Base-by-base conservation (phyloP, 2,888 invertebrate genomes). In the Rutpela maculata region DNA sequence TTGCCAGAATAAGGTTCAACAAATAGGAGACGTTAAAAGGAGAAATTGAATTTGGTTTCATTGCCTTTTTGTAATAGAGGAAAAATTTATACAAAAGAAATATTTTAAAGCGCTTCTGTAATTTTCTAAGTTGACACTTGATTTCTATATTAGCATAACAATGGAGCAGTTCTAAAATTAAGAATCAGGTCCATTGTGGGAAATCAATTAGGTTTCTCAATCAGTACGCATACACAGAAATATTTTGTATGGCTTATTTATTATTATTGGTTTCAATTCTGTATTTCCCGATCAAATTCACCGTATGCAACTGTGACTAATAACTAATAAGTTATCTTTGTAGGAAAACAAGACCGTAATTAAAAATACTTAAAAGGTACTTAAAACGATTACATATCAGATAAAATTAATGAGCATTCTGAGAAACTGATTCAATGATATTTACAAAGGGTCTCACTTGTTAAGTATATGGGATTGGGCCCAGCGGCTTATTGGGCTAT, bases 21-120 rank as follows among this genome's bases (percentile, higher is more conserved):
- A 50, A 50, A 50, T 50, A 50, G 50, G n/a, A 50, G 7, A n/a
- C 50, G 50, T 50, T n/a, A 50, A 50, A 50, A 6, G 15, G 50
- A n/a, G n/a, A 50, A 50, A n/a, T 50, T 15, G n/a, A 50, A 50
- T 50, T 50, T 15, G 50, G 15, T 50, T 50, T n/a, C 15, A n/a
- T 50, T 15, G 50, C 5, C n/a, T 50, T 50, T 50, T n/a, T n/a
- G 50, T 50, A n/a, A n/a, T n/a, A 50, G 50, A 50, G 50, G 50
- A 50, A n/a, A 50, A 50, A 50, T 50, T 50, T 50, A 50, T 50
- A 50, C 50, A 50, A 50, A 50, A n/a, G 50, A 50, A 50, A n/a
- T 50, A 50, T n/a, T 50, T 50, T 50, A 50, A n/a, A 50, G 50
- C 50, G 50, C 5, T n/a, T 50, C 50, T 50, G 50, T n/a, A 4